These are phyloP conservation scores for Halictus rubicundus DNA, from an alignment of 1,140 invertebrate species.

Conservation along the genomic window DNA sequence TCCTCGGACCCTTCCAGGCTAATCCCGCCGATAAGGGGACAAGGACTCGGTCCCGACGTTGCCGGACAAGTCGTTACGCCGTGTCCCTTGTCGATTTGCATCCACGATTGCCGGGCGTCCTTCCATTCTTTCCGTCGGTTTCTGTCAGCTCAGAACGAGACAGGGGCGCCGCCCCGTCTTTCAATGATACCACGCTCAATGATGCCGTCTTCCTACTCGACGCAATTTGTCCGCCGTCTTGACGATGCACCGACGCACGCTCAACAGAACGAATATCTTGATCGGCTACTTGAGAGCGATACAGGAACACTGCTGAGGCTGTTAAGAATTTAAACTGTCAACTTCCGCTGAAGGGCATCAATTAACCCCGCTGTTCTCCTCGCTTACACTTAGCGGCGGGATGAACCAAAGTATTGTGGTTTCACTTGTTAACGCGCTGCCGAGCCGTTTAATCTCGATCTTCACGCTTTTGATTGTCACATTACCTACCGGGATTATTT, in stretches of 20 bases:
- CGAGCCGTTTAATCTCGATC: no score
- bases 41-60: conserved; percentile 40
- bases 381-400: no score
- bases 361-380: no score
- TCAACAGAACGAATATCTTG: no score
- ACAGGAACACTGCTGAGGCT: no score
- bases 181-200: neutral
- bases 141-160: neutral
- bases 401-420: no score
- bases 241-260: neutral
- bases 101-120: conserved; percentile 20
- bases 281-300: no score
- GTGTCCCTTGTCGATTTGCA: conserved; percentile 49
- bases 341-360: no score
- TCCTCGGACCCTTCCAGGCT: conserved; percentile 44
- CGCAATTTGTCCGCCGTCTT: neutral
- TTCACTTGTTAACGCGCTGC: no score
- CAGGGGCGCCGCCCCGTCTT: neutral
- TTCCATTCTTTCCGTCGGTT: neutral
- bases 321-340: no score
- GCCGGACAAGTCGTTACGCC: conserved; percentile 28
- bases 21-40: conserved; percentile 59
- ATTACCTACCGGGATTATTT: no score
- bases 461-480: no score
- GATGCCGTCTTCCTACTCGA: neutral